These are phyloP conservation scores for Heliocidaris tuberculata DNA, from an alignment of 35 echinoderm and acorn worm species.

Conservation along the genomic window DNA sequence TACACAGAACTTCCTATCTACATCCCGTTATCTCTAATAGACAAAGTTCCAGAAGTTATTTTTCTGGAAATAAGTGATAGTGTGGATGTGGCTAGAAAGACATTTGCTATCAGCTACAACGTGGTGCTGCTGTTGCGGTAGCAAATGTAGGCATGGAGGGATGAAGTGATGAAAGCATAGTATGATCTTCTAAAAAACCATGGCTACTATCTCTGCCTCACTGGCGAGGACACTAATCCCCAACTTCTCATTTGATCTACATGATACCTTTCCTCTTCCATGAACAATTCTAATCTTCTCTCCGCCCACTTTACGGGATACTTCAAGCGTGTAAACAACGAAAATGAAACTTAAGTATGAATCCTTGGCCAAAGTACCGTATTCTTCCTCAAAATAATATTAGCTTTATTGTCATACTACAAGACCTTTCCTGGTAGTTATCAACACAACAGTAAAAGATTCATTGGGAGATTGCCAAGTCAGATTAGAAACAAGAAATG, in stretches of 20 bases:
- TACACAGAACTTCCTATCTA: too few relatives aligned
- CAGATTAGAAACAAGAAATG: neutral
- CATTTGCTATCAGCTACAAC: neutral
- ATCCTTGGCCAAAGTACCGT: neutral
- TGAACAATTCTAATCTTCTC: neutral
- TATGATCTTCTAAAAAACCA: neutral
- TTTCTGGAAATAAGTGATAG: neutral
- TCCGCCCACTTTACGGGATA: neutral
- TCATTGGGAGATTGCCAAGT: neutral
- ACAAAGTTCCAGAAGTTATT: neutral
- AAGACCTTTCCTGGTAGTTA: neutral
- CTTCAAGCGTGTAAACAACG: neutral
- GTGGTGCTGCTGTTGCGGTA: neutral
- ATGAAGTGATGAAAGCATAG: neutral
- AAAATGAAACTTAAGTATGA: neutral
- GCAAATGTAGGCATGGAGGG: neutral
- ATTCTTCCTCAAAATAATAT: neutral
- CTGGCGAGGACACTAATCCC: neutral
- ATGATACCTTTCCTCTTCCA: neutral
- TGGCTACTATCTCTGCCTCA: neutral
- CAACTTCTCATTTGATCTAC: neutral
- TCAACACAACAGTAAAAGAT: neutral
- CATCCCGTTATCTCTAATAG: too few relatives aligned
- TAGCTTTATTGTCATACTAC: neutral
- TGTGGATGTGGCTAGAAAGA: neutral